Evolutionary conservation across 2,888 invertebrate genomes (phyloP).

Genomic region (Lottia gigantea): DNA sequence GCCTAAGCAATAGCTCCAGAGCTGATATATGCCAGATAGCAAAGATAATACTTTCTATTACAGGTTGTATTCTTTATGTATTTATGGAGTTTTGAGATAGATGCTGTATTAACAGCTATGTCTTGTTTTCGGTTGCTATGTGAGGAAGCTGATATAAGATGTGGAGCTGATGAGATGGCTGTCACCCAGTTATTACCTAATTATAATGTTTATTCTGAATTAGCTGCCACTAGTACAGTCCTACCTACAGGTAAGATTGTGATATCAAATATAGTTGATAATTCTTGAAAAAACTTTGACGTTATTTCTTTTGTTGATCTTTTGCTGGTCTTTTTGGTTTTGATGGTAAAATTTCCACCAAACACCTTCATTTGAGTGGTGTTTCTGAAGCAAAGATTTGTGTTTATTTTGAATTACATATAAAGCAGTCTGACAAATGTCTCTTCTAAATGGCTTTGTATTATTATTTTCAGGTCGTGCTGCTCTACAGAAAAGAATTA

Average conservation of each 20-base stretch:
- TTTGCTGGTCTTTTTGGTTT: too few relatives aligned
- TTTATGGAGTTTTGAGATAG: constrained; percentile 97
- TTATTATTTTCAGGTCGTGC: constrained; percentile 77
- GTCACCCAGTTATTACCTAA: constrained; percentile 88
- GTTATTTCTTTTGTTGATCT: too few relatives aligned
- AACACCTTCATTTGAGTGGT: too few relatives aligned
- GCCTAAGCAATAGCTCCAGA: too few relatives aligned
- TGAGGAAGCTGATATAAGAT: constrained; percentile 92
- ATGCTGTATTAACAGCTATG: constrained; percentile 94
- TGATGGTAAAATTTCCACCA: too few relatives aligned
- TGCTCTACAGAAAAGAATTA: constrained; percentile 92
- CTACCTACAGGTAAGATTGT: constrained; percentile 82
- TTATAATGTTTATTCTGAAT: constrained; percentile 92
- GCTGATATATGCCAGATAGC: too few relatives aligned
- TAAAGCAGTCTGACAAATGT: too few relatives aligned
- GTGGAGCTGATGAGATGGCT: constrained; percentile 91
- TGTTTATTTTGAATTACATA: too few relatives aligned
- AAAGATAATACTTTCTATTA: constrained; percentile 26
- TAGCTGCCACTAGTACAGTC: constrained; percentile 88
- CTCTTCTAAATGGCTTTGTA: not conserved
- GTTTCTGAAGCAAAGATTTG: too few relatives aligned
- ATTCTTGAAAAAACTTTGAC: too few relatives aligned
- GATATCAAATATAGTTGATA: too few relatives aligned
- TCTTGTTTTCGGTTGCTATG: constrained; percentile 95
- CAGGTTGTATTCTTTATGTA: constrained; percentile 98